Base-by-base conservation (phyloP, 2,797 vertebrate genomes). In the Yasuhikotakia modesta region DNA sequence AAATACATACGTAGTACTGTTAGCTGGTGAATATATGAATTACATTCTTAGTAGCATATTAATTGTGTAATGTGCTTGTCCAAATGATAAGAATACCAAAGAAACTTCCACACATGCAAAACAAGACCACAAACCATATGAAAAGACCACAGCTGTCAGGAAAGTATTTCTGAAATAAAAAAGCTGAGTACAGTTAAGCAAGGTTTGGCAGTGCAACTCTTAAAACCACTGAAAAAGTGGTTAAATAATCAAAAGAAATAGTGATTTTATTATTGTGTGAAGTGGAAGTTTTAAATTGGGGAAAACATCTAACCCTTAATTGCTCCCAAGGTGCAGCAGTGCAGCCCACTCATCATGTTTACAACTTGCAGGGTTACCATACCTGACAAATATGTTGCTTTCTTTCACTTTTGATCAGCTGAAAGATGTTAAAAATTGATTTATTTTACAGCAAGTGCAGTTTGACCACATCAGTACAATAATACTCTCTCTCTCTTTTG, bases 231-330 rank as follows among this genome's bases (percentile, higher is more conserved):
- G n/a, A n/a, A n/a, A n/a, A n/a, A n/a, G n/a, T n/a, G n/a, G n/a
- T 75, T 75, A 39, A 74, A 65, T 32, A 32, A 5, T 5, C 30
- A 32, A 5, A 32, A 32, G 30, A n/a, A n/a, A n/a, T n/a, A n/a
- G n/a, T n/a, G n/a, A n/a, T n/a, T n/a, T n/a, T n/a, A n/a, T n/a
- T n/a, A n/a, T n/a, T n/a, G n/a, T n/a, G n/a, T n/a, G n/a, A n/a
- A n/a, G n/a, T n/a, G n/a, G n/a, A n/a, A n/a, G 30, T 32, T 32
- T 2, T 5, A 2, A 32, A 32, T 2, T 2, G n/a, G n/a, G n/a
- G n/a, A n/a, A n/a, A n/a, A n/a, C 30, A 2, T 32, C 30, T 32
- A 32, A 32, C 30, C 30, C 30, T 5, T 5, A 5, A 32, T 32
- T 32, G 30, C 30, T 32, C 5, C 30, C 30, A 2, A 5, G 30